These are phyloP conservation scores for Galleria mellonella DNA, from an alignment of 1,140 invertebrate species.

Conservation along the genomic window DNA sequence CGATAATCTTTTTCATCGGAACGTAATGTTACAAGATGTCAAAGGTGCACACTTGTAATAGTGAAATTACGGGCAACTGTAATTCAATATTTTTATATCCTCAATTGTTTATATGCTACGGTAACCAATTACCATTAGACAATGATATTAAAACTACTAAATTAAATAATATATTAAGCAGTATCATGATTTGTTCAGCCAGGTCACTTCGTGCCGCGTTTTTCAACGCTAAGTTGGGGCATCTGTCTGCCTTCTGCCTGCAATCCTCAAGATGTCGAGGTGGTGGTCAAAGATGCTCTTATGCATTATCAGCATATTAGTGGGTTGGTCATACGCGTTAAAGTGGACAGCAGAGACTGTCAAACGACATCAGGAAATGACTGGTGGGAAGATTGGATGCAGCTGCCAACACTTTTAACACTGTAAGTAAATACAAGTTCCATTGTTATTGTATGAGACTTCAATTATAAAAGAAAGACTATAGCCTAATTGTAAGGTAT, in stretches of 20 bases:
- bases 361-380: slow-evolving; percentile 64
- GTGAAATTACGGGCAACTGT: too few relatives aligned
- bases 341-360: slow-evolving; percentile 77
- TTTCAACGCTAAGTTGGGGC: slow-evolving; percentile 81
- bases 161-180: slow-evolving; percentile 17
- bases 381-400: slow-evolving; percentile 63
- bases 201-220: slow-evolving; percentile 81
- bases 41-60: too few relatives aligned
- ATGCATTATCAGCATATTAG: slow-evolving; percentile 75
- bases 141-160: neutral
- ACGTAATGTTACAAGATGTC: too few relatives aligned
- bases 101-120: too few relatives aligned
- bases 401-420: slow-evolving; percentile 62
- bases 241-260: slow-evolving; percentile 80
- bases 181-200: slow-evolving; percentile 73
- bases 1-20: too few relatives aligned
- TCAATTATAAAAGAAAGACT: too few relatives aligned
- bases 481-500: too few relatives aligned
- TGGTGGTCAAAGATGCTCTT: slow-evolving; percentile 74
- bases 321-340: slow-evolving; percentile 75
- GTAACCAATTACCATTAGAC: too few relatives aligned
- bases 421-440: slow-evolving; percentile 46
- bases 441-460: too few relatives aligned
- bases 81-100: too few relatives aligned
- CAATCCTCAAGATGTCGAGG: slow-evolving; percentile 74